Conservation (phyloP, 2,113 vertebrate species). For the Pristiophorus japonicus region DNA sequence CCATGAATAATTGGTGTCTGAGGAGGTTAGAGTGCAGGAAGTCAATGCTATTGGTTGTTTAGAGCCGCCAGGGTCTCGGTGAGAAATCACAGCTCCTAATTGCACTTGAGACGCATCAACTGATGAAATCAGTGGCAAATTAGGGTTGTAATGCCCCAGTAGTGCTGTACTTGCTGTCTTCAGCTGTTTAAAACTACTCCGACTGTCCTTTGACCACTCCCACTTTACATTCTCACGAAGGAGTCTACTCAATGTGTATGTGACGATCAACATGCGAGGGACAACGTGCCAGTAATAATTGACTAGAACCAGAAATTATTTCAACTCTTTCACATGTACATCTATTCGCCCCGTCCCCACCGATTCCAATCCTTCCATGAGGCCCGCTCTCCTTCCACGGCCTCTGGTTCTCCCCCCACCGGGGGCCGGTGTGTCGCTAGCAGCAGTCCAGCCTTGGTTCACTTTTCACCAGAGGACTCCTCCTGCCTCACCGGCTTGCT, state of each 20-base stretch:
- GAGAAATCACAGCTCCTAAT: neutral
- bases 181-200: neutral
- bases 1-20: neutral
- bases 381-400: neutral
- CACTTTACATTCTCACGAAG: neutral
- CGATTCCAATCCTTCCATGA: neutral
- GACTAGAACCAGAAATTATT: neutral
- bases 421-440: neutral
- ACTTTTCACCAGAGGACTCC: neutral
- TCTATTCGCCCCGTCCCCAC: too few relatives aligned
- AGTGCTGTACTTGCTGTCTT: neutral
- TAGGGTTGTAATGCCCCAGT: neutral
- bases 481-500: neutral
- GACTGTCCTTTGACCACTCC: neutral
- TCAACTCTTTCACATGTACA: neutral
- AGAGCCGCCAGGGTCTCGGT: neutral
- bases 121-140: neutral
- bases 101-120: neutral
- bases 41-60: neutral
- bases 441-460: neutral
- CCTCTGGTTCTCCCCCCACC: neutral
- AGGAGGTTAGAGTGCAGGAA: neutral
- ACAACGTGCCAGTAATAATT: neutral
- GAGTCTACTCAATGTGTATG: neutral
- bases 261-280: neutral